Evolutionary conservation across 1,140 invertebrate genomes (phyloP).

Genomic region (Drosophila bocki): DNA sequence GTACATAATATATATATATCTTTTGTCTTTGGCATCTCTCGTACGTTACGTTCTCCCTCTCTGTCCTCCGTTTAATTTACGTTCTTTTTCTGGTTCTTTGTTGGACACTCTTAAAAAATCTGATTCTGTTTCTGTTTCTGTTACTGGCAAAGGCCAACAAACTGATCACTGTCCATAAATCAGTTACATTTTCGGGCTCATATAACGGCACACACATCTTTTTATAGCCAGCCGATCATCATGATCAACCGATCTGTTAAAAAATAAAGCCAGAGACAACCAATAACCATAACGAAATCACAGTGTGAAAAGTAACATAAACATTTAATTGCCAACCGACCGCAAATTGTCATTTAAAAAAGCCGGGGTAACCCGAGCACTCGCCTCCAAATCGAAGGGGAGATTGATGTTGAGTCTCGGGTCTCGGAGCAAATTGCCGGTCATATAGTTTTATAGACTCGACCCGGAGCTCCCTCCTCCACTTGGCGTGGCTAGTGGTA

Average conservation of each 20-base stretch:
- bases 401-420: slow-evolving; percentile 33
- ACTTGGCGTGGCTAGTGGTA: neutral
- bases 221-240: slow-evolving; percentile 30
- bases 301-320: slow-evolving; percentile 72
- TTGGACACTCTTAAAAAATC: slow-evolving; percentile 52
- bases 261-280: slow-evolving; percentile 23
- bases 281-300: slow-evolving; percentile 60
- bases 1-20: slow-evolving; percentile 39
- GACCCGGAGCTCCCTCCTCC: slow-evolving; percentile 1
- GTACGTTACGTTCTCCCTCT: neutral
- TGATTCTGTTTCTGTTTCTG: slow-evolving; percentile 34
- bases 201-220: slow-evolving; percentile 43
- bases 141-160: slow-evolving; percentile 54
- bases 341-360: slow-evolving; percentile 56
- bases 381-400: slow-evolving; percentile 33
- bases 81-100: slow-evolving; percentile 58
- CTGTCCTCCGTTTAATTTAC: slow-evolving; percentile 57
- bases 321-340: slow-evolving; percentile 66
- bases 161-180: slow-evolving; percentile 62
- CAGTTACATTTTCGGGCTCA: slow-evolving; percentile 44
- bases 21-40: slow-evolving; percentile 70
- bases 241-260: slow-evolving; percentile 15
- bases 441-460: slow-evolving; percentile 54
- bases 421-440: slow-evolving; percentile 24
- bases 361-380: slow-evolving; percentile 38